Conservation (phyloP, 2,888 invertebrate genomes). For the Amiota communis region DNA sequence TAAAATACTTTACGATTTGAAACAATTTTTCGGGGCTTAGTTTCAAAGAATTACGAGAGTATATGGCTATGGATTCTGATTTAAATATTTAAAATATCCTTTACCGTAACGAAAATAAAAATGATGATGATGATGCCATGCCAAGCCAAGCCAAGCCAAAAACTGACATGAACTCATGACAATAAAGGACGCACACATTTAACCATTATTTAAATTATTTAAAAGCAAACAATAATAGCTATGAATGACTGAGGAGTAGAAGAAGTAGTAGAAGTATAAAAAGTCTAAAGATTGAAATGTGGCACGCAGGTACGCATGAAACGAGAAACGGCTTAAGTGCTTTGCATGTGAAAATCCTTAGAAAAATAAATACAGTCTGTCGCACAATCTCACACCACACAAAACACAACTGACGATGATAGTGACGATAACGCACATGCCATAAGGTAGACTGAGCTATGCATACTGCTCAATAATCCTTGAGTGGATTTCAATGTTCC, state of each 20-base stretch:
- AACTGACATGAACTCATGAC: constrained; percentile 14
- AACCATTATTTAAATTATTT: constrained; percentile 57
- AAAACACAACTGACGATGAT: no score
- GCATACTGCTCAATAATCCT: constrained; percentile 21
- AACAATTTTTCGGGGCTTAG: background rate
- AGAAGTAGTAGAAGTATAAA: background rate
- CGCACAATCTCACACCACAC: background rate
- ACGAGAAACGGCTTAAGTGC: constrained; percentile 44
- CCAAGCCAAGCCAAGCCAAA: background rate
- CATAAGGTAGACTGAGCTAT: constrained; percentile 4
- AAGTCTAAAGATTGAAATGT: background rate
- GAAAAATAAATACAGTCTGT: constrained; percentile 34
- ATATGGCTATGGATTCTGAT: constrained; percentile 25
- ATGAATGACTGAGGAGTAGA: background rate
- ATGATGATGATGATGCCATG: constrained; percentile 32
- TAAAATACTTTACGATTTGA: background rate
- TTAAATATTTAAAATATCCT: constrained; percentile 45
- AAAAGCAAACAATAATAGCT: constrained; percentile 52
- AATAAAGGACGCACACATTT: background rate
- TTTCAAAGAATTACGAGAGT: constrained; percentile 36
- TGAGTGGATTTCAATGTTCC: constrained; percentile 32
- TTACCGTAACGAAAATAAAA: constrained; percentile 23
- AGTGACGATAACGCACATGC: background rate
- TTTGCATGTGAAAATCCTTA: constrained; percentile 50
- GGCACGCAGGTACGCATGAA: background rate